These are phyloP conservation scores for Creontiades dilutus DNA, from an alignment of 2,888 invertebrate species.

Conservation along the genomic window DNA sequence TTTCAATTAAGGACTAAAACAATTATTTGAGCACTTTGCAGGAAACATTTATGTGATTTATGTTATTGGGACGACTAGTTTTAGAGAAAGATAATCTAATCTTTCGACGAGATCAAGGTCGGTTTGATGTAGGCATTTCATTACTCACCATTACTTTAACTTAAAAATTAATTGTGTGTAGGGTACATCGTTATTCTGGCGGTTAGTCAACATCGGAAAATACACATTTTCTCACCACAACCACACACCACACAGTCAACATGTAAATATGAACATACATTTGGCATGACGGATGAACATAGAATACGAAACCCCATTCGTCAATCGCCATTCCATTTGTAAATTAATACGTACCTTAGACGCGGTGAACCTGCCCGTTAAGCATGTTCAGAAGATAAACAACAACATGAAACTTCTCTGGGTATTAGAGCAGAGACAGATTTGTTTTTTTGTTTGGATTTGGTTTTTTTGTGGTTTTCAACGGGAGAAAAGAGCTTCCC, in stretches of 20 bases:
- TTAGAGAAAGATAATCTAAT: too few species aligned
- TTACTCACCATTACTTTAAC: too few species aligned
- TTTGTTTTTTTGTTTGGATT: not conserved
- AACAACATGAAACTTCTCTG: constrained; percentile 49
- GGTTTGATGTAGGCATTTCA: too few species aligned
- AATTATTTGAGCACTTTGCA: too few species aligned
- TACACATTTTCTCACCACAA: constrained; percentile 1
- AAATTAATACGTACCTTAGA: constrained; percentile 56
- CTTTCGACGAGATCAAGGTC: too few species aligned
- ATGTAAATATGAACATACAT: not conserved
- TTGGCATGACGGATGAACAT: not conserved
- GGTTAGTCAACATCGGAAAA: not conserved
- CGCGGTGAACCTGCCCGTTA: constrained; percentile 59
- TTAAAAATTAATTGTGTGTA: too few species aligned
- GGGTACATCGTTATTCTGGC: too few species aligned
- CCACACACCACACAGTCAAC: not conserved
- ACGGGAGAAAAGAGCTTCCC: constrained; percentile 22
- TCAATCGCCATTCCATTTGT: constrained; percentile 17
- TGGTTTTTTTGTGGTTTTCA: constrained; percentile 15
- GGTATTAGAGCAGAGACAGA: constrained; percentile 36
- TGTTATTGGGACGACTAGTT: too few species aligned
- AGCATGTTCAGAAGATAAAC: constrained; percentile 65
- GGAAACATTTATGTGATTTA: too few species aligned
- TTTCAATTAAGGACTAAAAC: too few species aligned
- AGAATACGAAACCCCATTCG: not conserved